Evolutionary conservation across 2,888 invertebrate genomes (phyloP).

Genomic region (Conistra vaccinii): DNA sequence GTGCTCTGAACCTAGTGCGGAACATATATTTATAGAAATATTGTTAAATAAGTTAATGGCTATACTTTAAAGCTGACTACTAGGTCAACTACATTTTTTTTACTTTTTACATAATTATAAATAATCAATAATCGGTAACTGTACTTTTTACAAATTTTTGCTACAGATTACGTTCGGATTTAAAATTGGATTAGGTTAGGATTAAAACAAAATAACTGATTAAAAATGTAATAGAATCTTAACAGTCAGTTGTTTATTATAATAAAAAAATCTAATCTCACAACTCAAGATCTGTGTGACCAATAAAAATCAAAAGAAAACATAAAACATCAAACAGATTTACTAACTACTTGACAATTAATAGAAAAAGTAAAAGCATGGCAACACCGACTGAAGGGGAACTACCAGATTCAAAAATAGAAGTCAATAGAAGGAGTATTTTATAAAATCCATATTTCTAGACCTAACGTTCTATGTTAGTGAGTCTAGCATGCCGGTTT

Average conservation of each 20-base stretch:
- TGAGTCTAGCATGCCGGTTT: constrained; percentile 87
- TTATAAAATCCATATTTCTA: constrained; percentile 72
- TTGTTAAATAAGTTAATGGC: background rate
- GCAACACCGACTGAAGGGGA: constrained; percentile 81
- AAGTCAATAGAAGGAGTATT: constrained; percentile 68
- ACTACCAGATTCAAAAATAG: constrained; percentile 77
- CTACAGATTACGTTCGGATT: background rate
- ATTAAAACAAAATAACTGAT: background rate
- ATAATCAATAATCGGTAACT: background rate
- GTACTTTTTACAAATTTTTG: background rate
- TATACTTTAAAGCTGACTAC: constrained; percentile 3
- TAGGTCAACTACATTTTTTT: background rate
- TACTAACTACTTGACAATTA: constrained; percentile 34
- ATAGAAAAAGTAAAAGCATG: constrained; percentile 69
- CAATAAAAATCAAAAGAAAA: constrained; percentile 15
- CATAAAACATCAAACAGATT: background rate
- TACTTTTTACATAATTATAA: background rate
- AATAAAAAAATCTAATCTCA: constrained; percentile 8
- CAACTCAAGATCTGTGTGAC: constrained; percentile 34
- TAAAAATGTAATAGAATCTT: background rate
- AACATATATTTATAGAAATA: background rate
- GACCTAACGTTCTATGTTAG: constrained; percentile 83
- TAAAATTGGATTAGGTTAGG: background rate
- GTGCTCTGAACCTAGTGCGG: background rate
- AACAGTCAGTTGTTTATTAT: background rate